A percentile compares a stretch with the other conserved stretches of the same genome.
Evolutionary conservation across 2,888 invertebrate genomes (phyloP).

Genomic region (Lepetodrilus schrolli): DNA sequence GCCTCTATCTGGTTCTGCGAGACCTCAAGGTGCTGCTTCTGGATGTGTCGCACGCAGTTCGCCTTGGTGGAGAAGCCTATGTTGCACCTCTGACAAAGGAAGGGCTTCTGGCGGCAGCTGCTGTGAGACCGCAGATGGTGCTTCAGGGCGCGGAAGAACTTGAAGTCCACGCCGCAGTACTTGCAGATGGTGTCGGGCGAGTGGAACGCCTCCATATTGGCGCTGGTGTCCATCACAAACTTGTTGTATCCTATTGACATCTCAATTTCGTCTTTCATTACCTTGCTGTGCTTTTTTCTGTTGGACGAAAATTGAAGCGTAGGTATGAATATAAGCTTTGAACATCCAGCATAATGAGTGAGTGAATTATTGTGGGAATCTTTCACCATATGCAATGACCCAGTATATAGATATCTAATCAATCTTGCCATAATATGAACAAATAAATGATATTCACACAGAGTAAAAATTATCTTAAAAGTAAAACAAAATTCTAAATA

Average conservation of each 20-base stretch:
- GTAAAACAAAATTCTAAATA: too few species aligned
- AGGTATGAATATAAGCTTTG: too few species aligned
- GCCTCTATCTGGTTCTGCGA: conserved; percentile 58
- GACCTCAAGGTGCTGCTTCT: conserved; percentile 73
- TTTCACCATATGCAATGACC: too few species aligned
- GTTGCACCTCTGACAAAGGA: conserved; percentile 72
- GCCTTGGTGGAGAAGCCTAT: conserved; percentile 75
- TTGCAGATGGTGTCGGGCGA: conserved; percentile 75
- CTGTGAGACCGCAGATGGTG: conserved; percentile 74
- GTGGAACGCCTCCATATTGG: conserved; percentile 53
- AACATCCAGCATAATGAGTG: too few species aligned
- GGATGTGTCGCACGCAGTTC: conserved; percentile 74
- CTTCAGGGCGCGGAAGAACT: conserved; percentile 74
- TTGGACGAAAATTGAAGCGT: too few species aligned
- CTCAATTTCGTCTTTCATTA: conserved; percentile 90
- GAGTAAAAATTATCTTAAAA: too few species aligned
- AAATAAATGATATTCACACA: too few species aligned
- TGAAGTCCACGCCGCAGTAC: conserved; percentile 76
- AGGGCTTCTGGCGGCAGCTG: conserved; percentile 74
- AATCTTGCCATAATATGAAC: too few species aligned
- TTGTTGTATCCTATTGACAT: conserved; percentile 80
- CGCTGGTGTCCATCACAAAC: conserved; percentile 53
- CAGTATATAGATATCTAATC: too few species aligned
- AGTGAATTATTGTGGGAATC: too few species aligned
- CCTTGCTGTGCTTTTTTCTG: conserved; percentile 90